A percentile compares a stretch with the other conserved stretches of the same genome.
Conservation (phyloP, 2,888 invertebrate genomes). For the Teleogryllus oceanicus region DNA sequence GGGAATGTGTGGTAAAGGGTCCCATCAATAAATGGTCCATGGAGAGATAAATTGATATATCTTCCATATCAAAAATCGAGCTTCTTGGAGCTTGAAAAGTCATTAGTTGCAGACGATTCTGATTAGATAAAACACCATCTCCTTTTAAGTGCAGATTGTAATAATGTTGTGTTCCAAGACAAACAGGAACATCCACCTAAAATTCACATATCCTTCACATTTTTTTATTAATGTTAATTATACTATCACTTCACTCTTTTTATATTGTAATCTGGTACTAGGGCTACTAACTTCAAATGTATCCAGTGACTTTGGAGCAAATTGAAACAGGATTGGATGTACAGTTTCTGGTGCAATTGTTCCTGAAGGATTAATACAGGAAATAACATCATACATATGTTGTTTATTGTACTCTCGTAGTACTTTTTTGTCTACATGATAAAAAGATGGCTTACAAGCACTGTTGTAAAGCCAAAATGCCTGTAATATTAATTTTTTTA, state of each 20-base stretch:
- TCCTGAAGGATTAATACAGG: slow-evolving; percentile 45
- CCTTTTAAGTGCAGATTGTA: slow-evolving; percentile 37
- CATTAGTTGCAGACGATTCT: slow-evolving; percentile 27
- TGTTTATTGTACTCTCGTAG: background rate
- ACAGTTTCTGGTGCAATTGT: slow-evolving; percentile 41
- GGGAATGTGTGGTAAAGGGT: slow-evolving; percentile 44
- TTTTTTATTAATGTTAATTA: background rate
- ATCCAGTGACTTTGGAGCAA: slow-evolving; percentile 42
- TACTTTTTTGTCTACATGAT: slow-evolving; percentile 40
- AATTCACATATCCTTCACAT: background rate
- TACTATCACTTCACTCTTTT: background rate
- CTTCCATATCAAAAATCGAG: slow-evolving; percentile 23
- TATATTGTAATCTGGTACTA: too few relatives aligned
- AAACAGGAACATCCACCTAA: slow-evolving; percentile 36
- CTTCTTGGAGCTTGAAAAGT: slow-evolving; percentile 43
- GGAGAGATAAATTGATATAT: slow-evolving; percentile 44
- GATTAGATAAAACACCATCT: slow-evolving; percentile 33
- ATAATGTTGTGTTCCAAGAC: slow-evolving; percentile 35
- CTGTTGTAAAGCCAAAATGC: slow-evolving; percentile 49
- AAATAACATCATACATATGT: slow-evolving; percentile 41
- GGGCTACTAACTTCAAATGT: background rate
- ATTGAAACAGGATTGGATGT: slow-evolving; percentile 46
- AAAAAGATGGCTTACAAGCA: slow-evolving; percentile 37
- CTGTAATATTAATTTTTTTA: slow-evolving; percentile 40
- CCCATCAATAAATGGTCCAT: slow-evolving; percentile 44